These are phyloP conservation scores for Leguminivora glycinivorella DNA, from an alignment of 1,140 invertebrate species.

Conservation along the genomic window DNA sequence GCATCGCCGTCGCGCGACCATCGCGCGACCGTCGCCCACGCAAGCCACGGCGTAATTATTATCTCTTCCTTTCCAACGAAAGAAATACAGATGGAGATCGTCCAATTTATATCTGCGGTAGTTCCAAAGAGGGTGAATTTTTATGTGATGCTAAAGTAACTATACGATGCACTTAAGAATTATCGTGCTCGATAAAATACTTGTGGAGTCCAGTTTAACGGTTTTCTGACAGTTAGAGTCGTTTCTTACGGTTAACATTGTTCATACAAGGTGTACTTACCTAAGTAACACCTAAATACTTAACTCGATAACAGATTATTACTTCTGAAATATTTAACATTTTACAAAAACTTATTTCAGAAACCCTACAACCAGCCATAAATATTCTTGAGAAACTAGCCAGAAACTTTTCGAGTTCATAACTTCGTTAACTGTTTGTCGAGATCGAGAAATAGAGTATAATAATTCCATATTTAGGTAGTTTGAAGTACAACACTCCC, in stretches of 20 bases:
- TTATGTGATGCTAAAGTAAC: conserved; percentile 41
- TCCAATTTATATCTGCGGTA: not conserved
- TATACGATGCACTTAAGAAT: conserved; percentile 44
- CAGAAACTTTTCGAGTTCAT: not conserved
- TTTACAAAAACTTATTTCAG: not conserved
- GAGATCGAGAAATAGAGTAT: not conserved
- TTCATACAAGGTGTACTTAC: not conserved
- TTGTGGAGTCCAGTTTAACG: conserved; percentile 41
- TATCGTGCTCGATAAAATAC: conserved; percentile 50
- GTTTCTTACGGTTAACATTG: not conserved
- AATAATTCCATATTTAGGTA: not conserved
- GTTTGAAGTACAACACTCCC: too few relatives aligned
- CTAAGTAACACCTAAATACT: too few relatives aligned
- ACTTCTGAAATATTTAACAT: not conserved
- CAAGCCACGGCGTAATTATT: too few relatives aligned
- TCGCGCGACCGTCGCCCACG: too few relatives aligned
- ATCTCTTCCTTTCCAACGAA: too few relatives aligned
- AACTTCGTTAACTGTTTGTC: not conserved
- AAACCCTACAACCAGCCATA: not conserved
- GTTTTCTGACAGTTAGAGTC: not conserved
- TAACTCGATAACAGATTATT: too few relatives aligned
- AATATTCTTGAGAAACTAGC: not conserved
- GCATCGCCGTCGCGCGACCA: too few relatives aligned
- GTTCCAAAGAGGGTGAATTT: not conserved
- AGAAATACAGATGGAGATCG: too few relatives aligned